Percentiles rank a stretch among this genome's conserved stretches.
Evolutionary conservation across 2,113 vertebrate species (phyloP).

Genomic region (Dendrocopos noguchii): DNA sequence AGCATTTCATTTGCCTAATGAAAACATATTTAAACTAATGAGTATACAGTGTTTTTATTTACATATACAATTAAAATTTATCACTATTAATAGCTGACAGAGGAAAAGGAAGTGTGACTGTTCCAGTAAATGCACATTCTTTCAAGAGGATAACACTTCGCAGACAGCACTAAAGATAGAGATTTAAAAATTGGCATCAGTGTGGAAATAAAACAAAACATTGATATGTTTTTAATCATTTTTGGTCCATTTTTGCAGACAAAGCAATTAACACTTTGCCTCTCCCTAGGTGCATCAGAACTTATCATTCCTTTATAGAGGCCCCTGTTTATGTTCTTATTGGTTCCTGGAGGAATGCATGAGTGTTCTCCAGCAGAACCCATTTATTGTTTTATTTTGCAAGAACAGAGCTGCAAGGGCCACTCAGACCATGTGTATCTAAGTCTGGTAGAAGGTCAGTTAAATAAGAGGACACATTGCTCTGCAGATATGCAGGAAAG

Average conservation of each 20-base stretch:
- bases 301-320: background rate
- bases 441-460: background rate
- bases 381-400: fast-evolving
- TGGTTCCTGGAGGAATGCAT: fast-evolving
- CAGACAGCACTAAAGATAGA: background rate
- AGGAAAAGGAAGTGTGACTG: constrained; percentile 58
- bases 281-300: background rate
- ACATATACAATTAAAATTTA: constrained; percentile 74
- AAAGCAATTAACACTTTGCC: background rate
- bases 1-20: constrained; percentile 77
- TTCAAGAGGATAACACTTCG: constrained; percentile 17
- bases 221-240: background rate
- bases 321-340: fast-evolving
- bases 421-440: fast-evolving
- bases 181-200: background rate
- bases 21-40: constrained; percentile 77
- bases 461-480: background rate
- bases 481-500: background rate
- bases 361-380: background rate
- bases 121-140: constrained; percentile 28
- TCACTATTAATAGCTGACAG: constrained; percentile 70
- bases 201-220: background rate
- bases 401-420: background rate
- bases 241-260: background rate
- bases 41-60: constrained; percentile 72